Percentiles rank a stretch among this genome's conserved stretches.
Conservation (phyloP, 2,888 invertebrate species). For the Drosophila kuntzei region DNA sequence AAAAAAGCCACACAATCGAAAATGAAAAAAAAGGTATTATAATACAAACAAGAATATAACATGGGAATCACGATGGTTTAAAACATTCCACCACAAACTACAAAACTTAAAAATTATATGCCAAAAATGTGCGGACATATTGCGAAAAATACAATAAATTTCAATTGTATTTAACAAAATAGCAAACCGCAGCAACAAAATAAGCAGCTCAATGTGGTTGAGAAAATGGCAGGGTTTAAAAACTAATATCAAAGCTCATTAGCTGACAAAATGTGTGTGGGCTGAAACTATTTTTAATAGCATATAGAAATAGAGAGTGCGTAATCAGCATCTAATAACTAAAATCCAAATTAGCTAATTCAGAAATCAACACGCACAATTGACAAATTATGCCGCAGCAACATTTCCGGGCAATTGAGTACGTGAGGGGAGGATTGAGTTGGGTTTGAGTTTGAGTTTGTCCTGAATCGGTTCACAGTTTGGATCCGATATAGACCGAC, state of each 20-base stretch:
- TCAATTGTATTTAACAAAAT: constrained; percentile 24
- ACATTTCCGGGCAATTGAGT: constrained; percentile 81
- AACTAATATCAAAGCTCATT: constrained; percentile 70
- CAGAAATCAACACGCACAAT: constrained; percentile 83
- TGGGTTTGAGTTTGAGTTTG: neutral
- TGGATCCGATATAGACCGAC: constrained; percentile 23
- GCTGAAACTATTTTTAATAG: constrained; percentile 45
- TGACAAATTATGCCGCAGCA: constrained; percentile 81
- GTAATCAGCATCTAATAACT: constrained; percentile 80
- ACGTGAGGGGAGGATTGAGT: constrained; percentile 55
- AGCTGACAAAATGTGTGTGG: constrained; percentile 40
- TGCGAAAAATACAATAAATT: constrained; percentile 53
- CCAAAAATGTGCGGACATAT: constrained; percentile 36
- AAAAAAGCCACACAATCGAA: constrained; percentile 7
- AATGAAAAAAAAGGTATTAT: neutral
- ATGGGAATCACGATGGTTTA: constrained; percentile 27
- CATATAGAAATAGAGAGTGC: constrained; percentile 33
- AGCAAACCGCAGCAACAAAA: constrained; percentile 44
- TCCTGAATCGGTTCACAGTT: constrained; percentile 5
- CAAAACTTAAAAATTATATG: constrained; percentile 28
- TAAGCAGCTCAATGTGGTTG: constrained; percentile 42
- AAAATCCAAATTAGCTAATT: constrained; percentile 82
- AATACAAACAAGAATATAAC: constrained; percentile 25
- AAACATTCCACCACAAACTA: constrained; percentile 9
- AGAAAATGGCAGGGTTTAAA: constrained; percentile 16